Base-by-base conservation (phyloP, 2,113 vertebrate species). In the Illadopsis cleaveri region DNA sequence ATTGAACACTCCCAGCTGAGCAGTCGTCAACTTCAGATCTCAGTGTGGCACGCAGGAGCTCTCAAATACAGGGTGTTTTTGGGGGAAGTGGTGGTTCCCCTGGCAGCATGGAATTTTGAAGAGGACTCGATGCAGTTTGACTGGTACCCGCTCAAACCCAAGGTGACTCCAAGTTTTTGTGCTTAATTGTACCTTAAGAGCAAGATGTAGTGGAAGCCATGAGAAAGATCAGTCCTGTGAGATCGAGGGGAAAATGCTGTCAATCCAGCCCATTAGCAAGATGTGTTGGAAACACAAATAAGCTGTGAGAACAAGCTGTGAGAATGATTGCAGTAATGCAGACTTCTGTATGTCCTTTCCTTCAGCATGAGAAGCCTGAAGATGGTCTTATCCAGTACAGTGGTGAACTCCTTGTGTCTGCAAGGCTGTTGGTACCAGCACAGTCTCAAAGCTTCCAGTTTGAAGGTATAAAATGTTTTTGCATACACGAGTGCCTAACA, bases 41-140 rank as follows among this genome's bases (percentile, higher is more conserved):
- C 98, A 0, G 99, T 99, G 97, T 99, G 99, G 99, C 99, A 99
- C 45, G 96, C 98, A 48, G 98, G 98, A 51, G 92, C 96, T 3
- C 98, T 99, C 72, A 97, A 94, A 78, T 97, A 96, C 73, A 98
- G 98, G 38, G 98, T 98, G 48, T 99, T 99, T 82, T 97, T 99
- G 12, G 99, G 99, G 27, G 98, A 99, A 93, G 98, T 99, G 42
- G 85, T 98, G 18, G 71, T 99, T 69, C 97, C 98, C 7, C 96
- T 99, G 96, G 98, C 98, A 24, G 90, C 91, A 0, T 99, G 98
- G 98, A 96, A 98, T 80, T 98, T 98, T 4, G 87, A 98, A 47
- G 98, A 99, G 64, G 89, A 86, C 37, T n/a, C 84, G 0, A 62
- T 97, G 15, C 97, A 97, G 78, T 48, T 97, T 93, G 91, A 75